Conservation (phyloP, 2,797 vertebrate species). For the Setipinna tenuifilis region DNA sequence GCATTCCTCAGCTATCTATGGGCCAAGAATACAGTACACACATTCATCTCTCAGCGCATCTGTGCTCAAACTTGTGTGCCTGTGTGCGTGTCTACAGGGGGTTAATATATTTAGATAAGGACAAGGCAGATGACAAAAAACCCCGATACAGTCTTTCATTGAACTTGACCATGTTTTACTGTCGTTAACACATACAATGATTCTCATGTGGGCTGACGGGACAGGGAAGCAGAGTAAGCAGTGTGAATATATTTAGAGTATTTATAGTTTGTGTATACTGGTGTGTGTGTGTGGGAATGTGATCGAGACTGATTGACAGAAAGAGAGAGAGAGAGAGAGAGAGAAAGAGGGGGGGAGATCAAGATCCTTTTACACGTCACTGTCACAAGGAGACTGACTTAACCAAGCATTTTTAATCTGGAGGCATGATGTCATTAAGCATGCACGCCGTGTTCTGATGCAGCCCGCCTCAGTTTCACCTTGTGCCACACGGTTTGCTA, state of each 20-base stretch:
- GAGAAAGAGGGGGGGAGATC: slow-evolving; percentile 25
- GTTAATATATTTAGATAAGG: slow-evolving; percentile 20
- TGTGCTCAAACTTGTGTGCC: slow-evolving; percentile 68
- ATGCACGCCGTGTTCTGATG: slow-evolving; percentile 51
- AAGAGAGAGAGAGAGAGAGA: slow-evolving; percentile 19
- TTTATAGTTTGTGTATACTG: slow-evolving; percentile 29
- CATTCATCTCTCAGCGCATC: slow-evolving; percentile 35
- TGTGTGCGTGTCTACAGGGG: slow-evolving; percentile 59
- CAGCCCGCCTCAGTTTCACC: slow-evolving; percentile 56
- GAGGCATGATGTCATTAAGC: slow-evolving; percentile 63
- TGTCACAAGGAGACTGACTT: slow-evolving; percentile 51
- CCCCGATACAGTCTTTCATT: not conserved
- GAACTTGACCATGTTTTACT: not conserved
- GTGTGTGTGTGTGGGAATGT: slow-evolving; percentile 41
- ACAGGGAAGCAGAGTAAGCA: slow-evolving; percentile 15
- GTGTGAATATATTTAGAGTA: not conserved
- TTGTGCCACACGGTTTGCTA: slow-evolving; percentile 48
- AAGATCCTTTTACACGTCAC: slow-evolving; percentile 40
- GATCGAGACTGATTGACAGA: slow-evolving; percentile 41
- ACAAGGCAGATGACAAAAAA: slow-evolving; percentile 18
- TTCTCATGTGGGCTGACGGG: not conserved
- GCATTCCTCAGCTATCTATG: slow-evolving; percentile 89
- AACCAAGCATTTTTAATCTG: slow-evolving; percentile 57
- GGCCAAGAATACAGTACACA: slow-evolving; percentile 77
- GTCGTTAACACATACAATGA: not conserved